Conservation (phyloP, 2,797 vertebrate genomes). For the Myripristis jacobus region DNA sequence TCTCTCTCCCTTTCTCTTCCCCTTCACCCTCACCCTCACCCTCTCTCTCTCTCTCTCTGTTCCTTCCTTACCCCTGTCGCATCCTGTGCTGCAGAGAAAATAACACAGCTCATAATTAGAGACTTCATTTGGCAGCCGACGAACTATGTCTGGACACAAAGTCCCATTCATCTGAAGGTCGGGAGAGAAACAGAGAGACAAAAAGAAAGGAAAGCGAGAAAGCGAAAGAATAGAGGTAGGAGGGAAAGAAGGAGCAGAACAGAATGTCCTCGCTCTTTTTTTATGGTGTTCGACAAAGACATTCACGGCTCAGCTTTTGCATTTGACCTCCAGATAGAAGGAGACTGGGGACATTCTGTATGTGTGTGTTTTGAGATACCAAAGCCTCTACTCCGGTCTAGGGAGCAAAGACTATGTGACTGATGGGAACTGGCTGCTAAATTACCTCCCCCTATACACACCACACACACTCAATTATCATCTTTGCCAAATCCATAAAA, state of each 20-base stretch:
- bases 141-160: conserved; percentile 58
- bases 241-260: conserved; percentile 21
- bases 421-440: conserved; percentile 48
- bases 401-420: conserved; percentile 54
- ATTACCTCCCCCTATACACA: conserved; percentile 43
- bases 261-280: conserved; percentile 41
- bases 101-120: conserved; percentile 74
- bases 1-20: neutral
- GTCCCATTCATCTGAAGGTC: conserved; percentile 69
- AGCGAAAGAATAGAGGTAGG: neutral
- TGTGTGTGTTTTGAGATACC: conserved; percentile 52
- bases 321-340: conserved; percentile 60
- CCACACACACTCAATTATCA: conserved; percentile 67
- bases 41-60: conserved; percentile 9
- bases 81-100: conserved; percentile 62
- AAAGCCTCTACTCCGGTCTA: conserved; percentile 51
- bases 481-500: conserved; percentile 75
- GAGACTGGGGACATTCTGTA: conserved; percentile 42
- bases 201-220: neutral
- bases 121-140: conserved; percentile 70
- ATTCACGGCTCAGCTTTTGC: conserved; percentile 28
- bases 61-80: conserved; percentile 38
- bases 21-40: neutral
- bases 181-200: conserved; percentile 12
- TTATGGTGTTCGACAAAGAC: conserved; percentile 51